Percentiles rank a stretch among this genome's conserved stretches.
These are phyloP conservation scores for Struthio camelus DNA, from an alignment of 2,113 vertebrate species.

Conservation along the genomic window DNA sequence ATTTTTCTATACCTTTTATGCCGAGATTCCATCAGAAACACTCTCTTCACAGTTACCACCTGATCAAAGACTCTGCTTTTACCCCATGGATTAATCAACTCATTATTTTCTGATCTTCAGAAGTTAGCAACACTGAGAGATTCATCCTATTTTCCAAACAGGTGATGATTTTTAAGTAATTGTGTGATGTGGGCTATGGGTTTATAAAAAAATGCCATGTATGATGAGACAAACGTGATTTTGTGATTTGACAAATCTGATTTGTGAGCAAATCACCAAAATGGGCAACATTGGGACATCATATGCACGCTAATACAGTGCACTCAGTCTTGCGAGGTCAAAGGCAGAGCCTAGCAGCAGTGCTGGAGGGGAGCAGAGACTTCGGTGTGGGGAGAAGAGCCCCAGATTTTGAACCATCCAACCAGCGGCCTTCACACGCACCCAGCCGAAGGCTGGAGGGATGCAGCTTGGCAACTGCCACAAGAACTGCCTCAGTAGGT, in stretches of 20 bases:
- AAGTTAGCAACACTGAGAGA: background rate
- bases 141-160: background rate
- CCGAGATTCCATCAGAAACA: background rate
- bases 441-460: rapidly evolving
- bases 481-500: background rate
- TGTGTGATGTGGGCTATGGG: rapidly evolving
- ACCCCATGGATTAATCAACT: background rate
- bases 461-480: rapidly evolving
- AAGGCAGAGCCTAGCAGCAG: background rate
- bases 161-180: background rate
- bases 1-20: background rate
- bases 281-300: background rate
- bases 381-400: background rate
- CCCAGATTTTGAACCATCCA: background rate
- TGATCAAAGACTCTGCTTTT: background rate
- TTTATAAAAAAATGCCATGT: background rate
- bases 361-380: background rate
- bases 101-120: background rate
- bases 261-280: background rate
- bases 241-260: no score
- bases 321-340: background rate
- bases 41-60: background rate
- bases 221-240: background rate
- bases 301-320: rapidly evolving
- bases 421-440: background rate